These are phyloP conservation scores for Chrysoperla carnea DNA, from an alignment of 1,140 invertebrate species.

Conservation along the genomic window DNA sequence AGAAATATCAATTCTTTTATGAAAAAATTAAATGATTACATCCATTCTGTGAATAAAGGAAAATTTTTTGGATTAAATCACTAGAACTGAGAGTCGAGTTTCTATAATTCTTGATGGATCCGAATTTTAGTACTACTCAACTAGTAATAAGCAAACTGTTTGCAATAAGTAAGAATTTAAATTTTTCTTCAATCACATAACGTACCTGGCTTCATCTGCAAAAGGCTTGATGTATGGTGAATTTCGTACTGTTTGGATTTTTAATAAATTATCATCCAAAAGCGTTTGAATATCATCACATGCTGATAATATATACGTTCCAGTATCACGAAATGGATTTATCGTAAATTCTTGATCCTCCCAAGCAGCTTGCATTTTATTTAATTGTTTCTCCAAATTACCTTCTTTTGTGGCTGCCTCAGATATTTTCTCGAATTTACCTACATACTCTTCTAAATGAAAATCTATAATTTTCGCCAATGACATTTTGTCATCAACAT, in stretches of 20 bases:
- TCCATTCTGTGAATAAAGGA: too few species aligned
- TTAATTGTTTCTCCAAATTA: constrained; percentile 73
- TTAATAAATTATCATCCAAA: constrained; percentile 90
- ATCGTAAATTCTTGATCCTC: constrained; percentile 67
- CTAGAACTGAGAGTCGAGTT: too few species aligned
- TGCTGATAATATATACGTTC: constrained; percentile 76
- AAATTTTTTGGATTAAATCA: too few species aligned
- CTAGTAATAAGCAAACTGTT: too few species aligned
- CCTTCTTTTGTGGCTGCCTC: constrained; percentile 93
- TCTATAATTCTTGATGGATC: too few species aligned
- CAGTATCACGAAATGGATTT: constrained; percentile 60
- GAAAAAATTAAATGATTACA: too few species aligned
- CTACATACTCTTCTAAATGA: constrained; percentile 74
- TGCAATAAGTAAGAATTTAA: too few species aligned
- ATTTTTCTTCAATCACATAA: not conserved
- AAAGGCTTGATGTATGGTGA: constrained; percentile 95
- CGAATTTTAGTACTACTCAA: too few species aligned
- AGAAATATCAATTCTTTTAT: too few species aligned
- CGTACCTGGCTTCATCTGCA: constrained; percentile 57
- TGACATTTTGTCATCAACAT: constrained; percentile 67
- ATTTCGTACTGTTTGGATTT: constrained; percentile 94
- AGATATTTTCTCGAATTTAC: constrained; percentile 83
- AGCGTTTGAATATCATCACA: constrained; percentile 92
- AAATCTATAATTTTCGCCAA: constrained; percentile 86
- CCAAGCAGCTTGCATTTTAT: constrained; percentile 91